Evolutionary conservation across 2,797 vertebrate genomes (phyloP).

Genomic region (Rhinoraja longicauda): DNA sequence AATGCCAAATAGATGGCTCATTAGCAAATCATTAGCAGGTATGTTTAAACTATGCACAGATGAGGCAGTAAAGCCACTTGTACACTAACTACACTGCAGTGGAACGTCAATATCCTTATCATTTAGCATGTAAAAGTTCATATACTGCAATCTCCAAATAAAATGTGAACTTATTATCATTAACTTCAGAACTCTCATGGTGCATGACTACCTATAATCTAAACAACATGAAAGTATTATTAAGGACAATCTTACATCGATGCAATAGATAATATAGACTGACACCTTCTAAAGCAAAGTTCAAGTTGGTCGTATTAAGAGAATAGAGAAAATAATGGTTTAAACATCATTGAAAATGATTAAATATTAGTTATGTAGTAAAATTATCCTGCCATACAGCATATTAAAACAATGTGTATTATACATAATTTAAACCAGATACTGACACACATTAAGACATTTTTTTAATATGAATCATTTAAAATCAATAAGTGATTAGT

Average conservation of each 20-base stretch:
- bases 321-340: not conserved
- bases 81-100: not conserved
- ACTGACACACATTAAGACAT: not conserved
- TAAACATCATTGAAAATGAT: not conserved
- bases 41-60: not conserved
- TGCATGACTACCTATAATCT: not conserved
- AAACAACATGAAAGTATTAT: constrained; percentile 3
- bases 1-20: not conserved
- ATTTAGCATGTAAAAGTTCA: constrained; percentile 6
- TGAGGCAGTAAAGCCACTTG: not conserved
- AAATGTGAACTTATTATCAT: not conserved
- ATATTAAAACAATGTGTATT: not conserved
- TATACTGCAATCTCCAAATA: not conserved
- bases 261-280: not conserved
- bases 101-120: not conserved
- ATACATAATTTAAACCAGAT: not conserved
- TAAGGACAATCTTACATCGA: not conserved
- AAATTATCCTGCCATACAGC: not conserved
- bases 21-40: not conserved
- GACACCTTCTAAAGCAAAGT: not conserved
- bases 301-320: not conserved
- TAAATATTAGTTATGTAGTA: not conserved
- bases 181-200: not conserved
- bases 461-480: not conserved
- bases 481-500: not conserved